phyloP scores from a whole-genome alignment of 1,140 invertebrate species.

The Drosophila virilis region DNA sequence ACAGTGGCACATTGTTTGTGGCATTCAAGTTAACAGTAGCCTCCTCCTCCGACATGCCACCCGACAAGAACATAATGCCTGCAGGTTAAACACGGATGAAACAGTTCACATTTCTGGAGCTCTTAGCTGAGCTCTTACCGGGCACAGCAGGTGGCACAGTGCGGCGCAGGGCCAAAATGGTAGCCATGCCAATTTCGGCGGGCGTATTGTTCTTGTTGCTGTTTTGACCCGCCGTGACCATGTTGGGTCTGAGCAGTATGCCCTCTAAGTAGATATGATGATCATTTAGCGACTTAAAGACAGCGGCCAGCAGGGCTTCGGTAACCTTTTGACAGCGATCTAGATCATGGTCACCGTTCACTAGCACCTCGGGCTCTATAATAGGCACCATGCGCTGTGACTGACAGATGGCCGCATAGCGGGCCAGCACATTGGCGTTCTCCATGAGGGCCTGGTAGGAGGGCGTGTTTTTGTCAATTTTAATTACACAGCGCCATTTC shows the following conservation, averaged over 20 bases:
- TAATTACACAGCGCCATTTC: constrained; percentile 99
- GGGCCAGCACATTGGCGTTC: constrained; percentile 97
- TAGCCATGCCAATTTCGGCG: constrained; percentile 92
- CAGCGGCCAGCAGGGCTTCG: constrained; percentile 97
- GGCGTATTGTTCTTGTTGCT: constrained; percentile 89
- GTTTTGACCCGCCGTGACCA: constrained; percentile 94
- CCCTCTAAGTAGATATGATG: constrained; percentile 99
- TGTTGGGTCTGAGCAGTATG: constrained; percentile 99
- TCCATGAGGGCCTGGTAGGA: constrained; percentile 95
- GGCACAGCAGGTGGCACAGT: constrained; percentile 96
- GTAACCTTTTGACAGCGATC: constrained; percentile 97
- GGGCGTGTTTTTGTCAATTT: constrained; percentile 95
- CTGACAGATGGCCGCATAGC: constrained; percentile 98
- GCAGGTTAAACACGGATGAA: neutral
- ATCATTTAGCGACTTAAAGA: constrained; percentile 98
- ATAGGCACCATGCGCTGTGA: constrained; percentile 98
- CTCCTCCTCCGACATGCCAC: constrained; percentile 98
- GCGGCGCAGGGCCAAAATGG: constrained; percentile 93
- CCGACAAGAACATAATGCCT: constrained; percentile 97
- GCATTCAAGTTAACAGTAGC: constrained; percentile 97
- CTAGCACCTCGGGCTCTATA: constrained; percentile 95
- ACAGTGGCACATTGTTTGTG: constrained; percentile 92
- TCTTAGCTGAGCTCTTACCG: constrained; percentile 85
- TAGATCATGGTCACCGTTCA: constrained; percentile 96
- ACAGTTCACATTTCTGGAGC: too few relatives aligned